Conservation (phyloP, 2,797 vertebrate species). For the Toxotes lorentzi region DNA sequence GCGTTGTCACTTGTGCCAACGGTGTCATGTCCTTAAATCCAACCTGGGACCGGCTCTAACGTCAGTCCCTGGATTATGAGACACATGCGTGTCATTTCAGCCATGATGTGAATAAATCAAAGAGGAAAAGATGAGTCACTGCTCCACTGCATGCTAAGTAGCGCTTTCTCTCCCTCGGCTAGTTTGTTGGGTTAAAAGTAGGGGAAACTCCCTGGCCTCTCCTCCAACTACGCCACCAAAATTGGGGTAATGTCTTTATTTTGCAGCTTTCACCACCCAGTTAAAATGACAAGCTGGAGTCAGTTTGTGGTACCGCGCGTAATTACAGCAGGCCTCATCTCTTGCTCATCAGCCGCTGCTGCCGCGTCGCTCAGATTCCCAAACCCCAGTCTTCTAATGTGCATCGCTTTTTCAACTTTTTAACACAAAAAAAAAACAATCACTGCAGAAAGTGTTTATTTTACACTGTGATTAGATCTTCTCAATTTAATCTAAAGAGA, state of each 20-base stretch:
- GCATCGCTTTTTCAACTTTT: slow-evolving; percentile 27
- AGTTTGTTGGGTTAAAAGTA: slow-evolving; percentile 65
- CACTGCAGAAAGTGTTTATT: neutral
- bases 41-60: slow-evolving; percentile 25
- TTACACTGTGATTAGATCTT: neutral
- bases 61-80: slow-evolving; percentile 46
- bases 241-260: slow-evolving; percentile 69
- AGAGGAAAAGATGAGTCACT: slow-evolving; percentile 77
- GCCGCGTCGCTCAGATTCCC: slow-evolving; percentile 37
- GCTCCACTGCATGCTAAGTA: slow-evolving; percentile 63
- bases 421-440: neutral
- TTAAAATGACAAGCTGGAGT: slow-evolving; percentile 75
- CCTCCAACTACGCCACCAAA: slow-evolving; percentile 46
- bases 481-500: neutral
- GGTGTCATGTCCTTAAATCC: slow-evolving; percentile 31
- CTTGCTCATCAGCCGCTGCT: slow-evolving; percentile 63
- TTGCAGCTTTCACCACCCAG: slow-evolving; percentile 76
- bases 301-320: slow-evolving; percentile 65
- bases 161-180: slow-evolving; percentile 67
- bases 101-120: slow-evolving; percentile 74
- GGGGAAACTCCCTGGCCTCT: slow-evolving; percentile 65
- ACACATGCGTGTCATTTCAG: slow-evolving; percentile 64
- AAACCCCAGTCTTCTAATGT: slow-evolving; percentile 18
- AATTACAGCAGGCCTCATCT: slow-evolving; percentile 70
- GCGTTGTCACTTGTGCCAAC: slow-evolving; percentile 21